Base-by-base conservation (phyloP, 2,113 vertebrate species). In the Neofelis nebulosa region DNA sequence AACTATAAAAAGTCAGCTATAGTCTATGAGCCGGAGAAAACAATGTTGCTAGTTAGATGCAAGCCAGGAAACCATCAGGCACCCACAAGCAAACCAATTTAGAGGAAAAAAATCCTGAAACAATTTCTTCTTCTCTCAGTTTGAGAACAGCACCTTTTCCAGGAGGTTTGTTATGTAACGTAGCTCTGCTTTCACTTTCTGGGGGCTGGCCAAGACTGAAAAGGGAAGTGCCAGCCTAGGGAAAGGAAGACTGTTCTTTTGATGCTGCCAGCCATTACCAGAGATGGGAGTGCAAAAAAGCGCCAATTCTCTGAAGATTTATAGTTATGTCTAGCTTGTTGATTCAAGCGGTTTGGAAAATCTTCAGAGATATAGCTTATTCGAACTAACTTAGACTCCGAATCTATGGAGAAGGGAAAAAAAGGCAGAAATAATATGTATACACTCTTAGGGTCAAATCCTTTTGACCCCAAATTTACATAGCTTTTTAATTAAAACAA, bases 241-340 rank as follows among this genome's bases (percentile, higher is more conserved):
- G 38, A 95, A 93, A 94, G 65, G 63, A 94, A 78, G 92, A 71
- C 91, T 97, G 94, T 97, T 96, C 96, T 98, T 98, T 97, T 95
- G 85, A 89, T 93, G 91, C 63, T 97, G 88, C 94, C 93, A 97
- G 73, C 61, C 78, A 87, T 96, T 92, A 94, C 93, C 78, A 96
- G 95, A 93, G 79, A 94, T 21, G 55, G 73, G 86, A 96, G 36
- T 48, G 61, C 50, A 89, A 86, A 92, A 80, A 88, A 79, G 95
- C 45, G 48, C 68, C 78, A 86, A 0, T 97, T 96, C 91, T 96
- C 84, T 11, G 2, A 71, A 92, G 91, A 97, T 98, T 95, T 97
- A 96, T 95, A 87, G 91, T 87, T 96, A 66, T 93, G 63, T 96
- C 94, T 94, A 91, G 81, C 48, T 94, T 97, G 85, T 95, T 96